These are phyloP conservation scores for Pardosa pseudoannulata DNA, from an alignment of 2,888 invertebrate genomes.

Conservation along the genomic window DNA sequence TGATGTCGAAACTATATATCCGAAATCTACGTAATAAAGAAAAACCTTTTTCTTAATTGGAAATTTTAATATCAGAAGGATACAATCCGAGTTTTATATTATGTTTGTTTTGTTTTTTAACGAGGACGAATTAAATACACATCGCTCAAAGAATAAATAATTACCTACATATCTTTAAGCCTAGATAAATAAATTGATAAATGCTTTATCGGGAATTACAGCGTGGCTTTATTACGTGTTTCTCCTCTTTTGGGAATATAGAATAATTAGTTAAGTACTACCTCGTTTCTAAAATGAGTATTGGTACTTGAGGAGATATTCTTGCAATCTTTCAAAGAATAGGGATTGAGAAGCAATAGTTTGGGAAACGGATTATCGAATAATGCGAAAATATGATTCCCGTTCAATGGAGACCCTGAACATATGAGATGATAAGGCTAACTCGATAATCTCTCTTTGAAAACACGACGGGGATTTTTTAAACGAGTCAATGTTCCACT, in stretches of 20 bases:
- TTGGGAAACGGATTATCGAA: constrained; percentile 53
- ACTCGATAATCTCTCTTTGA: constrained; percentile 47
- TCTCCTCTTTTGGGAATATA: neutral
- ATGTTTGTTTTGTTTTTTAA: too few species aligned
- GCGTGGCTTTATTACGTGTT: neutral
- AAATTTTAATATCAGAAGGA: too few species aligned
- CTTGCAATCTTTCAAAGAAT: neutral
- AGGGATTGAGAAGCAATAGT: constrained; percentile 26
- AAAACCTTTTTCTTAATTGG: too few species aligned
- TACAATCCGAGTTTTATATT: too few species aligned
- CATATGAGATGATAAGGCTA: constrained; percentile 49
- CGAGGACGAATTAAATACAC: too few species aligned
- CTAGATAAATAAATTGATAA: neutral
- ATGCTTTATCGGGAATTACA: neutral
- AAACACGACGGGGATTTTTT: constrained; percentile 38
- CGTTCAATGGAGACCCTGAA: neutral
- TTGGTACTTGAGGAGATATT: neutral
- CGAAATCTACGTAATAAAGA: too few species aligned
- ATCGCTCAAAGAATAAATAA: neutral
- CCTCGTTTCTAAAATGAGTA: neutral
- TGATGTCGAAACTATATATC: too few species aligned
- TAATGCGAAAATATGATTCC: constrained; percentile 48
- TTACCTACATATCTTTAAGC: neutral
- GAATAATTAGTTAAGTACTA: constrained; percentile 4
- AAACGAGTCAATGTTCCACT: constrained; percentile 3